Evolutionary conservation across 2,888 invertebrate genomes (phyloP), one percentile per base, ranked within the genome.

Genomic region (Dryadula phaetusa): DNA sequence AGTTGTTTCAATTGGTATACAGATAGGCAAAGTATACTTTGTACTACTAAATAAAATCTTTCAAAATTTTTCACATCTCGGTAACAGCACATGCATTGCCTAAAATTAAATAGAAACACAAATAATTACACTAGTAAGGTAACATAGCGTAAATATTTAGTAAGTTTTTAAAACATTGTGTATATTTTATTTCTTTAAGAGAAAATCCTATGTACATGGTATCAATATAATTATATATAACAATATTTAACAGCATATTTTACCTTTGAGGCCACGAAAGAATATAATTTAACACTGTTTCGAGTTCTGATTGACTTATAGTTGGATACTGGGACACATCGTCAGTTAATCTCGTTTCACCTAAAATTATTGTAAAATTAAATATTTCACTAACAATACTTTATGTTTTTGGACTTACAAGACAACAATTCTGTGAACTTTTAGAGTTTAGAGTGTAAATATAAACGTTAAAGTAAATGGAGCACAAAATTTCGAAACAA

Each of bases 1-100:
- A 96, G 94, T 79, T 95, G 94, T 88, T 97, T 96, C 60, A 98
- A 93, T 84, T 98, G 96, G 83, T 96, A 96, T 68, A 98, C 95
- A 58, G 97, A 95, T 76, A 97, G 94, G 79, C 96, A 96, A 70
- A 98, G 95, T 76, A 98, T 95, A 73, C 97, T 96, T 86, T 98
- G 98, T 44, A 98, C 96, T 77, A 98, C 94, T 80, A 96, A 94
- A 86, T 97, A 97, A 86, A 98, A 97, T 76, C 97, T 94, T 83
- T 98, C 98, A 89, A 97, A 96, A 88, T 98, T 98, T 88, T 98
- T 98, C 67, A 95, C 95, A 91, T 98, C 98, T 77, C 98, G 95
- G 88, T 97, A 98, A 88, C 98, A 97, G 89, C 98, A 98, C 96
- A 98, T 97, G 84, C 98, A 98, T 93, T 98, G 98, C 84, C 98